Evolutionary conservation across 2,113 vertebrate species (phyloP).

Genomic region (Perccottus glenii): DNA sequence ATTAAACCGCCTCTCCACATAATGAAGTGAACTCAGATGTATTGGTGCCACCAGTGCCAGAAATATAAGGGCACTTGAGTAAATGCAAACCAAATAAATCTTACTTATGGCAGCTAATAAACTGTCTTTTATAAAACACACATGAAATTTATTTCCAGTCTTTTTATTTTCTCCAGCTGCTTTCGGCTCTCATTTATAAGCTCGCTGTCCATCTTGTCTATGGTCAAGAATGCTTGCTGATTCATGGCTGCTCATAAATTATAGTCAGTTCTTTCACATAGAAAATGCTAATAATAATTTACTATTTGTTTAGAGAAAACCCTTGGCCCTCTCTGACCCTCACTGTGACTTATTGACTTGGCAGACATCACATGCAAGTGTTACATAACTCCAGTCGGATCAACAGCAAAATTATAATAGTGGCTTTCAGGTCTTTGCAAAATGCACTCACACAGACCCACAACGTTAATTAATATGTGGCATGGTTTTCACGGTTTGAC

Average conservation of each 20-base stretch:
- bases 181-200: background rate
- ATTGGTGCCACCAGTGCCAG: background rate
- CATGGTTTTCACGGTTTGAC: too few species aligned
- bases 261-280: background rate
- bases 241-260: background rate
- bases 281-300: background rate
- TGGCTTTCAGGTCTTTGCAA: too few species aligned
- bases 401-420: background rate
- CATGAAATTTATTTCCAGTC: background rate
- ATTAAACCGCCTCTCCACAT: background rate
- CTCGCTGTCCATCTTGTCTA: background rate
- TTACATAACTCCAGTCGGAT: background rate
- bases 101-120: slow-evolving; percentile 3
- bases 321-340: background rate
- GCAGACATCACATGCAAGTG: background rate
- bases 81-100: slow-evolving; percentile 10
- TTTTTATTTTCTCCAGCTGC: background rate
- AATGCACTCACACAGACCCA: too few species aligned
- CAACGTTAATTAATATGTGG: too few species aligned
- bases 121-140: slow-evolving; percentile 1
- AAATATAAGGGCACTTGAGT: slow-evolving; percentile 2
- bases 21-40: background rate
- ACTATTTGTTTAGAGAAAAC: background rate
- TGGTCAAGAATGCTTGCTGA: background rate
- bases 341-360: background rate